Conservation (phyloP, 23 tunicate species). For the Clavelina lepadiformis region DNA sequence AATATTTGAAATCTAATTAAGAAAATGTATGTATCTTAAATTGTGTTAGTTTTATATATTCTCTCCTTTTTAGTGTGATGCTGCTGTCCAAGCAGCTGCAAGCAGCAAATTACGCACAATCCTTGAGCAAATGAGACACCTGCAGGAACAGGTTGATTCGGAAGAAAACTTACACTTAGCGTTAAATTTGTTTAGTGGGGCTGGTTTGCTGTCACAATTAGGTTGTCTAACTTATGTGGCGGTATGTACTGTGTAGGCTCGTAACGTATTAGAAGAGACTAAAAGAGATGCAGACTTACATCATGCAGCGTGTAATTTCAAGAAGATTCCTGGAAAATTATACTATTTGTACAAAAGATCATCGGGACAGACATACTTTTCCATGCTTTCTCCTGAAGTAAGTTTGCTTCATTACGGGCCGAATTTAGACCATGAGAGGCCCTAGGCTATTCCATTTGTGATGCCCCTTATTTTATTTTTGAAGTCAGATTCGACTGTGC, state of each 20-base stretch:
- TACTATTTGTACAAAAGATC: constrained; percentile 77
- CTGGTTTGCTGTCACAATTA: background rate
- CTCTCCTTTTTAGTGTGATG: constrained; percentile 67
- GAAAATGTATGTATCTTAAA: background rate
- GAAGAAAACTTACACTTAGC: no score
- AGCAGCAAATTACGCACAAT: constrained; percentile 81
- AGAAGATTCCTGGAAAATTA: constrained; percentile 94
- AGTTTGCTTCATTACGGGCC: background rate
- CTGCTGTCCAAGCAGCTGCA: constrained; percentile 82
- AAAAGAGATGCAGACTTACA: constrained; percentile 89
- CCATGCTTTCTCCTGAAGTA: constrained; percentile 93
- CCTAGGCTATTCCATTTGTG: no score
- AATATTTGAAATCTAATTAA: background rate
- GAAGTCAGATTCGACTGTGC: no score
- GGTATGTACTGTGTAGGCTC: constrained; percentile 39
- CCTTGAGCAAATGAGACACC: constrained; percentile 71
- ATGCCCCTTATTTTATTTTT: no score
- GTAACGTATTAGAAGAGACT: constrained; percentile 71
- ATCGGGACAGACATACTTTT: constrained; percentile 81
- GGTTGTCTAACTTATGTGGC: background rate
- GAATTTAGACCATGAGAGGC: no score
- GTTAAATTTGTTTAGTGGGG: no score
- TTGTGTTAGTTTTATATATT: background rate
- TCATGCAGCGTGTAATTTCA: constrained; percentile 99
- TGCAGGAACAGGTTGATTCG: constrained; percentile 63